Evolutionary conservation across 2,888 invertebrate species (phyloP).

Genomic region (Mantis religiosa): DNA sequence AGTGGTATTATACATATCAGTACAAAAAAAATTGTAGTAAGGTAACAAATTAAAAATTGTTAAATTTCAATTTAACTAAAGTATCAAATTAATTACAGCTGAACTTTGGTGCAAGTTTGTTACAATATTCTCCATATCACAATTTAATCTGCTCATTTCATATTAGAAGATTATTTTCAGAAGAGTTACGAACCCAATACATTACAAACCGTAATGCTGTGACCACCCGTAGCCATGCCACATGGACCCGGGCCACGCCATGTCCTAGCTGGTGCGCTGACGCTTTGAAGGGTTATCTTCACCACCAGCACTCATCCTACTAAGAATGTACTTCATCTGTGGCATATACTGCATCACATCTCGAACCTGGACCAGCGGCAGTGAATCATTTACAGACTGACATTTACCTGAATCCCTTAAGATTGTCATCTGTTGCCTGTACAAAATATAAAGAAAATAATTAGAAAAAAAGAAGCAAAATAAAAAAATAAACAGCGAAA

Average conservation of each 20-base stretch:
- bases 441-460: not conserved
- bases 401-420: constrained; percentile 73
- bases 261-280: constrained; percentile 58
- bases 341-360: constrained; percentile 83
- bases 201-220: constrained; percentile 21
- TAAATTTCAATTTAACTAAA: too few relatives aligned
- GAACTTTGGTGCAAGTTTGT: not conserved
- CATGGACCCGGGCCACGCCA: constrained; percentile 24
- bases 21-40: not conserved
- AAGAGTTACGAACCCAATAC: not conserved
- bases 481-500: too few relatives aligned
- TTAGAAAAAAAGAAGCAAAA: too few relatives aligned
- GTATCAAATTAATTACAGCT: not conserved
- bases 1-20: not conserved
- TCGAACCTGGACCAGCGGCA: constrained; percentile 76
- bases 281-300: constrained; percentile 49
- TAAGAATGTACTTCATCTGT: constrained; percentile 82
- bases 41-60: not conserved
- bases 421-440: constrained; percentile 70
- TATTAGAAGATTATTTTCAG: not conserved
- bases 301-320: constrained; percentile 44
- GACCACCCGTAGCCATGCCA: not conserved
- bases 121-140: not conserved
- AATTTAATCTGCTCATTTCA: not conserved
- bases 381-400: constrained; percentile 61